phyloP scores from a whole-genome alignment of 1,140 invertebrate species.

The Tetragonula clypearis region DNA sequence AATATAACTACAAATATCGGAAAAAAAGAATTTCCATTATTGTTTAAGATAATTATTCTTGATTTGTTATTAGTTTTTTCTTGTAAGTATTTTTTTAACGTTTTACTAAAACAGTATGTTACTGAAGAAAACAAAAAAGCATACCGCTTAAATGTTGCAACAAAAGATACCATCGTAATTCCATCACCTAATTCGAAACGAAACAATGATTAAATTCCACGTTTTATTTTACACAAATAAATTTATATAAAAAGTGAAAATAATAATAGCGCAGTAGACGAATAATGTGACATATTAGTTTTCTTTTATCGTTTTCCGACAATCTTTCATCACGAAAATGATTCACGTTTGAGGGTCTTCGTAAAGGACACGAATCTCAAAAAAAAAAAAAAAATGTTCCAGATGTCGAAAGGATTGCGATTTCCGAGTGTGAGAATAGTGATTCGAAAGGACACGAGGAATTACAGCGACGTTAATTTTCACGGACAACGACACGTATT shows the following conservation, averaged over 20 bases:
- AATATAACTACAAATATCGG: background rate
- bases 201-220: conserved; percentile 40
- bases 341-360: background rate
- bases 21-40: background rate
- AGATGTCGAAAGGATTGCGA: background rate
- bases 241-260: background rate
- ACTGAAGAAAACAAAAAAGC: conserved; percentile 4
- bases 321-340: background rate
- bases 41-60: no score
- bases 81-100: background rate
- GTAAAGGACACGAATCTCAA: background rate
- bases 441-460: background rate
- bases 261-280: background rate
- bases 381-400: conserved; percentile 36
- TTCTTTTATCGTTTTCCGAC: background rate
- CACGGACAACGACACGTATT: conserved; percentile 45
- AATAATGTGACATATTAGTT: background rate
- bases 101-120: background rate
- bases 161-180: background rate
- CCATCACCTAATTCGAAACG: background rate
- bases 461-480: background rate
- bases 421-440: background rate
- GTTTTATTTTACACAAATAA: background rate
- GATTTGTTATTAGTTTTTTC: no score
- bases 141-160: background rate